Conservation (phyloP, 2,797 vertebrate genomes). For the Halcyon leucocephala region DNA sequence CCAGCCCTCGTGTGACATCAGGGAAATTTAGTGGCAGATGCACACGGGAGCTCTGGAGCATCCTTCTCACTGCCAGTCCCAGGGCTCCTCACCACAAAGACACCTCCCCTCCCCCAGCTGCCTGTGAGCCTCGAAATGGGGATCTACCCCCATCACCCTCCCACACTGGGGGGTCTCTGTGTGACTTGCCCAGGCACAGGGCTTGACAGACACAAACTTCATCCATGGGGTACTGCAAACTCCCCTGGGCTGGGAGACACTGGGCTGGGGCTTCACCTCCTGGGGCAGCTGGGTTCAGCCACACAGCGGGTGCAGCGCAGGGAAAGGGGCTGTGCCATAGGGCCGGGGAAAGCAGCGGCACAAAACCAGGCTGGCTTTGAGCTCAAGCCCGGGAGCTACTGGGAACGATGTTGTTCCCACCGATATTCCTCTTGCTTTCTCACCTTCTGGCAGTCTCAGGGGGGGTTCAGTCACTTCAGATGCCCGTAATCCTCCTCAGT, state of each 20-base stretch:
- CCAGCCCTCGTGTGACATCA: rapidly evolving
- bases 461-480: background rate
- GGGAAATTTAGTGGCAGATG: background rate
- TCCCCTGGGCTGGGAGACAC: background rate
- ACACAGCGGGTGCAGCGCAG: rapidly evolving
- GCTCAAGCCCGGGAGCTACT: background rate
- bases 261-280: background rate
- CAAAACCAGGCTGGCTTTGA: background rate
- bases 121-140: rapidly evolving
- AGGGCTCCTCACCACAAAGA: background rate
- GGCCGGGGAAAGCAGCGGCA: rapidly evolving
- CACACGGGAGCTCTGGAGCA: background rate
- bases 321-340: background rate
- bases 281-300: background rate
- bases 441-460: background rate
- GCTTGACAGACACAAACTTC: background rate
- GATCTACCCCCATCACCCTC: background rate
- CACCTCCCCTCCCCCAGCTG: background rate
- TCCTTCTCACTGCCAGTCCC: background rate
- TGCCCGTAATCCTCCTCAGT: background rate
- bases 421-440: background rate
- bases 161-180: rapidly evolving
- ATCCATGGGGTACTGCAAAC: background rate
- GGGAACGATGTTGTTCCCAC: background rate
- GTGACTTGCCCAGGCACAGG: background rate